These are phyloP conservation scores for Synergus gifuensis DNA, from an alignment of 2,888 invertebrate species.

Conservation along the genomic window DNA sequence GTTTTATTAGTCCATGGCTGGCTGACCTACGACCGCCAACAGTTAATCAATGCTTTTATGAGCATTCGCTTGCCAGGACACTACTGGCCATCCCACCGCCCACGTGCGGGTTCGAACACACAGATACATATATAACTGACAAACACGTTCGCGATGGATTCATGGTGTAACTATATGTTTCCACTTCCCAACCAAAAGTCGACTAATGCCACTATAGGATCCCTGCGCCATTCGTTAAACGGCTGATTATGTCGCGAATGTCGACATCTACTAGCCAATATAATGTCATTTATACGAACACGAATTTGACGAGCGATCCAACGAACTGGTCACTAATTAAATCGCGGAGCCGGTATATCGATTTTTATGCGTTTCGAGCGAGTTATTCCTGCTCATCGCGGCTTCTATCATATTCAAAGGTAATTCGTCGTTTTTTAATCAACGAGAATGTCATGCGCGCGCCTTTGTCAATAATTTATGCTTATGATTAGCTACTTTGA, in stretches of 20 bases:
- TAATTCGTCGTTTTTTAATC: background rate
- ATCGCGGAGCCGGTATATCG: slow-evolving; percentile 35
- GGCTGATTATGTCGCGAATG: slow-evolving; percentile 62
- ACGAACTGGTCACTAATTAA: slow-evolving; percentile 54
- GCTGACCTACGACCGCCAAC: slow-evolving; percentile 72
- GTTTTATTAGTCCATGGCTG: slow-evolving; percentile 67
- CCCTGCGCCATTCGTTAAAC: slow-evolving; percentile 59
- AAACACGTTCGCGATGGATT: slow-evolving; percentile 19
- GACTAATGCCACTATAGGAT: background rate
- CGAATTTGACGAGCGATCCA: slow-evolving; percentile 54
- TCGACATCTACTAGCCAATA: slow-evolving; percentile 60
- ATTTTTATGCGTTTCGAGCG: slow-evolving; percentile 48
- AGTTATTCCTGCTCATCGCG: slow-evolving; percentile 31
- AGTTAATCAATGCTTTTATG: slow-evolving; percentile 76
- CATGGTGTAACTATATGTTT: background rate
- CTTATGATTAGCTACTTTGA: no score
- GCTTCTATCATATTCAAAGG: slow-evolving; percentile 4
- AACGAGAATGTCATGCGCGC: background rate
- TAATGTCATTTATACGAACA: slow-evolving; percentile 55
- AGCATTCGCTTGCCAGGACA: slow-evolving; percentile 65
- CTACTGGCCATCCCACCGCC: slow-evolving; percentile 49
- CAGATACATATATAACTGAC: slow-evolving; percentile 21
- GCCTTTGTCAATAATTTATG: no score
- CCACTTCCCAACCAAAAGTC: slow-evolving; percentile 24
- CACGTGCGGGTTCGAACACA: slow-evolving; percentile 44